A percentile compares a stretch with the other conserved stretches of the same genome.
phyloP scores from a whole-genome alignment of 1,140 invertebrate genomes.

The Pseudomyrmex flavicornis region DNA sequence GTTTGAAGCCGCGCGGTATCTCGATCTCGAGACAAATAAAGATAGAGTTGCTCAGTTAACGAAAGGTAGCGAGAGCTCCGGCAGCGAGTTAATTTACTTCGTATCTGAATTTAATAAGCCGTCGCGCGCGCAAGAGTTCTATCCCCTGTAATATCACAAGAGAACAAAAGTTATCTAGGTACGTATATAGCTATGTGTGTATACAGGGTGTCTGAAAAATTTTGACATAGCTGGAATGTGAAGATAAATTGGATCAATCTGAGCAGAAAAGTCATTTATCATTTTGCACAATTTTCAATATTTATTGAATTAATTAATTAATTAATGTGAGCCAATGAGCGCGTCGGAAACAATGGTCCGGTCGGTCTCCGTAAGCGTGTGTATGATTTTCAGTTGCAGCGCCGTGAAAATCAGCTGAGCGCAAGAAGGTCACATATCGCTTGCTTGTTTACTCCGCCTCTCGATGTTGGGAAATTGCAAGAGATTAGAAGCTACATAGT shows the following conservation, averaged over 20 bases:
- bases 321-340: not conserved
- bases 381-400: no score
- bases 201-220: not conserved
- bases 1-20: conserved; percentile 55
- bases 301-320: no score
- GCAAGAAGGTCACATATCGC: no score
- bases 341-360: no score
- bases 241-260: no score
- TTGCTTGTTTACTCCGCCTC: no score
- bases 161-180: not conserved
- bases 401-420: no score
- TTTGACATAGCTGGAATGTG: not conserved
- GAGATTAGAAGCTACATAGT: no score
- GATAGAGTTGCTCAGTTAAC: conserved; percentile 55
- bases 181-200: not conserved
- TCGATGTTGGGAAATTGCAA: no score
- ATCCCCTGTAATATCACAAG: not conserved
- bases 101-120: conserved; percentile 48
- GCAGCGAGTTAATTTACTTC: conserved; percentile 50
- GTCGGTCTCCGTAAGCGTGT: no score
- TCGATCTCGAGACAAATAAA: conserved; percentile 63
- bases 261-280: no score
- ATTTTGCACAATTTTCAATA: no score
- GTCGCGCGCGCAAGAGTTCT: not conserved
- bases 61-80: conserved; percentile 8